Base-by-base conservation (phyloP, 2,797 vertebrate species). In the Eupleurogrammus muticus region DNA sequence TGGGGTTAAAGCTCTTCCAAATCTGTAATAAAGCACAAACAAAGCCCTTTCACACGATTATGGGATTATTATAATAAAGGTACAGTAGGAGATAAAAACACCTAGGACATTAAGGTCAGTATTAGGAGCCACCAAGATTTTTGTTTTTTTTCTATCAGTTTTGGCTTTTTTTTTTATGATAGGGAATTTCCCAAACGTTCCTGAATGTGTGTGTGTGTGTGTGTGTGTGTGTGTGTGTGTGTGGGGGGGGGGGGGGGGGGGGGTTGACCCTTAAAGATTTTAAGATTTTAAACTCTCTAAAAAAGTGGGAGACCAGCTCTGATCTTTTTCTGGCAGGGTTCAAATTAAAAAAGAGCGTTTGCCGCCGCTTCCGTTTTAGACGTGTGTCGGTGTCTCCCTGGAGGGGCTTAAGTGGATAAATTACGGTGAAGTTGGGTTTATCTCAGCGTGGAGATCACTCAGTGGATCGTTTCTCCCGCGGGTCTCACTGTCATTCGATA, bases 341-440 rank as follows among this genome's bases (percentile, higher is more conserved):
- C n/a, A 51, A 35, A n/a, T 34, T 55, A 21, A 50, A 57, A 53
- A 50, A 13, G 13, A 28, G 50, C 24, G 57, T 67, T 48, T 17
- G 53, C 17, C 46, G 61, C 12, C 5, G 49, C 46, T 19, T 49
- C 36, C 23, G 35, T 40, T 49, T 32, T 16, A 42, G 19, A 2
- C 32, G 40, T 6, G 28, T 28, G 28, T 28, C 28, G 3, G 28
- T 56, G 59, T 57, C 60, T 63, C 52, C 36, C 70, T 24, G 21
- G 50, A n/a, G 76, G 74, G 62, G 73, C 58, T 79, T 79, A 79
- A 82, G 77, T 69, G 86, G 84, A 64, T 84, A 51, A 82, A 85
- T 77, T 72, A 81, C 73, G 55, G 75, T 23, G 66, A 73, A 66
- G 61, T 72, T 50, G 86, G 75, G 36, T 71, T 79, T 74, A 75